Percentiles rank a stretch among this genome's conserved stretches.
These are phyloP conservation scores for Adineta ricciae DNA, from an alignment of 2,888 invertebrate genomes.

Conservation along the genomic window DNA sequence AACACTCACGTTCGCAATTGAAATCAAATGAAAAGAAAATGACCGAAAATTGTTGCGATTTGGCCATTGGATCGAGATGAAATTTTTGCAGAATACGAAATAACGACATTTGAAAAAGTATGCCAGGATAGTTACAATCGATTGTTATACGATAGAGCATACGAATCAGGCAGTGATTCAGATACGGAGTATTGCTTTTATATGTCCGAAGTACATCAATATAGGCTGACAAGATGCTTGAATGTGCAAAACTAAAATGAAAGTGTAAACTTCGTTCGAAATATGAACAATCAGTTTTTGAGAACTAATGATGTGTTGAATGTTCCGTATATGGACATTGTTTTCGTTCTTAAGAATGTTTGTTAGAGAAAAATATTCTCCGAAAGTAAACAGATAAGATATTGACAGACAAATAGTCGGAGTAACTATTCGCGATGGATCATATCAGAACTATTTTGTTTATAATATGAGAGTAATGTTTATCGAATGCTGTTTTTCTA, in stretches of 20 bases:
- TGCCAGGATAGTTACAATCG: constrained; percentile 28
- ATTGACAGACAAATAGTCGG: not conserved
- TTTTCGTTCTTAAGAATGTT: not conserved
- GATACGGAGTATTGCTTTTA: constrained; percentile 24
- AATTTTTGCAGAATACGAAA: constrained; percentile 30
- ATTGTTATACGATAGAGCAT: constrained; percentile 29
- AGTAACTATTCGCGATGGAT: not conserved
- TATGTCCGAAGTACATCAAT: constrained; percentile 28
- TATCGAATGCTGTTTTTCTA: not conserved
- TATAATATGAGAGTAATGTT: not conserved
- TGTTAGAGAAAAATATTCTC: not conserved
- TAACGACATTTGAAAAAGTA: constrained; percentile 30
- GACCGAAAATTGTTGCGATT: not conserved
- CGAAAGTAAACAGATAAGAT: not conserved
- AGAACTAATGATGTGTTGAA: no score
- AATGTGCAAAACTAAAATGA: constrained; percentile 24
- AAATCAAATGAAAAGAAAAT: not conserved
- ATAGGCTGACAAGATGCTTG: constrained; percentile 22
- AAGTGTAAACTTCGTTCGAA: no score
- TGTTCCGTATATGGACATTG: no score
- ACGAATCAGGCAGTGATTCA: constrained; percentile 28
- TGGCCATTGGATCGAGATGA: constrained; percentile 23
- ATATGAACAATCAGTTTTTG: no score
- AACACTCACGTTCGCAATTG: no score
- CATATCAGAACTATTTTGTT: not conserved